Evolutionary conservation across 2,113 vertebrate species (phyloP), one percentile per base, ranked within the genome.

Genomic region (Struthio camelus): DNA sequence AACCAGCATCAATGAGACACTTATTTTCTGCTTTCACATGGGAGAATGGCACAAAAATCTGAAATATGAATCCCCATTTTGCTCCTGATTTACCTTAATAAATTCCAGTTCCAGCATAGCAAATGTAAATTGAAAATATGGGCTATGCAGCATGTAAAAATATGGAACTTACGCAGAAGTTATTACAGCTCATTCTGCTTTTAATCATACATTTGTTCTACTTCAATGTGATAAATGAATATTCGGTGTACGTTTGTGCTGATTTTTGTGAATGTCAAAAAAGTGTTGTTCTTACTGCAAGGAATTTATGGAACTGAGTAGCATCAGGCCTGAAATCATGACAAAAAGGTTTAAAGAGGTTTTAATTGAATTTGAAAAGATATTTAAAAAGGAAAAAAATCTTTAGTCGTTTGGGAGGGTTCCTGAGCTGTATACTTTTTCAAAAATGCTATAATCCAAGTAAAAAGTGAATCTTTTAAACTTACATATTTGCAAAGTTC

Each of bases 71-170:
- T 85, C 79, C 89, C 10, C 66, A 83, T 64, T 38, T 94, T 96
- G 84, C 86, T 93, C 38, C 87, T 96, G 97, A 97, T 98, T 97
- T 95, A 95, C 86, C 84, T 98, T 97, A 97, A 97, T 96, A 94
- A 97, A 97, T 97, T 96, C 97, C 86, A 96, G 80, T 80, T 97
- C 93, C 83, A 91, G 38, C 27, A 88, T 64, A 97, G 89, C 19
- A 97, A 95, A 97, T 11, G 46, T 90, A 96, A 97, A 95, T 81
- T 82, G 96, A 95, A 96, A 94, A 97, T 34, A 75, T 51, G 66
- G 78, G 80, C 59, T 96, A 69, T 27, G 92, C 5, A 1, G 53
- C 24, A 3, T 85, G 72, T 83, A 92, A 96, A 96, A 97, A 94
- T 97, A 86, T 73, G 53, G 88, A 96, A 97, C 72, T 38, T 92